Percentiles rank a stretch among this genome's conserved stretches.
These are phyloP conservation scores for Salmo trutta DNA, from an alignment of 2,797 vertebrate genomes.

Conservation along the genomic window DNA sequence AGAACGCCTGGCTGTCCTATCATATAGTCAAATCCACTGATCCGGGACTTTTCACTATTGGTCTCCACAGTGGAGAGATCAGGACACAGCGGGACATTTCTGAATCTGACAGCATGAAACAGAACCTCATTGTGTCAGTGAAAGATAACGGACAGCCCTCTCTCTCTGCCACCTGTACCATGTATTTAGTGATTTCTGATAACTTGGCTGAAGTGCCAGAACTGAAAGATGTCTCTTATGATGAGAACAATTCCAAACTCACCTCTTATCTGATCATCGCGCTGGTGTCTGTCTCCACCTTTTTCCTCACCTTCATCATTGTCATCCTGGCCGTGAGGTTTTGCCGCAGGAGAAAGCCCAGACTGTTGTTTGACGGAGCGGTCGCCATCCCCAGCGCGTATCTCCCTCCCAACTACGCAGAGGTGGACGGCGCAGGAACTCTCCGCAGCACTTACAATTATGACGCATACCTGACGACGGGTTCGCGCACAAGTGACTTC, in stretches of 20 bases:
- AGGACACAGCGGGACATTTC: slow-evolving; percentile 51
- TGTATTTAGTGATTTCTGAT: slow-evolving; percentile 51
- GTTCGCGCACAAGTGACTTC: slow-evolving; percentile 51
- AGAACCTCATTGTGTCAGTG: slow-evolving; percentile 48
- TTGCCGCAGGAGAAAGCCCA: too few species aligned
- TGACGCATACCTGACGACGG: slow-evolving; percentile 50
- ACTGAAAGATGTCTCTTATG: slow-evolving; percentile 5
- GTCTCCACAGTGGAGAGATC: slow-evolving; percentile 56
- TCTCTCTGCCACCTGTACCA: slow-evolving; percentile 43
- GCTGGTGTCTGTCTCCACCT: slow-evolving; percentile 53
- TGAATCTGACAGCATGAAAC: slow-evolving; percentile 58
- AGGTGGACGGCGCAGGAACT: slow-evolving; percentile 42
- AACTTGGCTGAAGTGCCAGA: slow-evolving; percentile 41
- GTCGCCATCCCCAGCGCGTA: slow-evolving; percentile 44
- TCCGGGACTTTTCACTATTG: slow-evolving; percentile 59
- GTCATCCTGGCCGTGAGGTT: slow-evolving; percentile 25
- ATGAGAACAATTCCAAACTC: slow-evolving; percentile 48
- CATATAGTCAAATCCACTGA: slow-evolving; percentile 65
- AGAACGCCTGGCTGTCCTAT: slow-evolving; percentile 75
- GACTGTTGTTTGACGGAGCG: background rate
- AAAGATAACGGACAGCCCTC: slow-evolving; percentile 51
- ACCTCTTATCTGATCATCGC: slow-evolving; percentile 66
- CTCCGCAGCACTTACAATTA: slow-evolving; percentile 42
- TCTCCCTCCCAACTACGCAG: slow-evolving; percentile 46
- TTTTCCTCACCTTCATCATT: slow-evolving; percentile 52